Evolutionary conservation across 2,888 invertebrate genomes (phyloP), one percentile per base, ranked within the genome.

Genomic region (Drosophila neonasuta): DNA sequence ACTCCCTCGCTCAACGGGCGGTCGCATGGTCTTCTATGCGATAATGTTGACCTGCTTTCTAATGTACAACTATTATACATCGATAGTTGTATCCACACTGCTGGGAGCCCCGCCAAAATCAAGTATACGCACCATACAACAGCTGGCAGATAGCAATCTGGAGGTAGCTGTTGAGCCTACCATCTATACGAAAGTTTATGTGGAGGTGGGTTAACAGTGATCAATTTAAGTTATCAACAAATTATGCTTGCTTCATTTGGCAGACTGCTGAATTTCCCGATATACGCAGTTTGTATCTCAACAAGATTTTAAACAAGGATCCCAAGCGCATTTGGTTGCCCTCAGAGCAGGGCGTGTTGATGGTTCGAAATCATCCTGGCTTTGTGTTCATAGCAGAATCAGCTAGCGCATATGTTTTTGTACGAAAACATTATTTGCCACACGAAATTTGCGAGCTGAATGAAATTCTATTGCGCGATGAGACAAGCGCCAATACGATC

Each of bases 51-150:
- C 90, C 1, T 88, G 91, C 3, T 91, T 92, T 80, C 90, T 92
- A 52, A 86, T 94, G 57, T 94, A 93, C 80, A 93, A 93, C 10
- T 92, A 93, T 11, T 94, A 93, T 79, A 93, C 94, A 0, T 94
- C 94, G 0, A 92, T 93, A 80, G 93, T 94, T 68, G 94, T 94
- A 0, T 93, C 93, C 1, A 90, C 93, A 6, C 87, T 94, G 15
- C 91, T 94, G 76, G 92, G 93, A 0, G 92, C 93, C 0, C 92
- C 93, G 0, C 90, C 92, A 7, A 92, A 92, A 56, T 90, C 90
- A 2, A 82, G 71, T 45, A 92, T 94, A 10, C 91, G 90, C 42
- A 92, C 92, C 0, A 59, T 93, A 1, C 85, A 90, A 1, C 93
- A 93, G 70, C 87, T 94, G 59, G 88, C 92, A 1, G 90, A 92